A percentile compares a stretch with the other conserved stretches of the same genome.
phyloP scores from a whole-genome alignment of 2,113 vertebrate species.

The Calyptommatus sinebrachiatus region DNA sequence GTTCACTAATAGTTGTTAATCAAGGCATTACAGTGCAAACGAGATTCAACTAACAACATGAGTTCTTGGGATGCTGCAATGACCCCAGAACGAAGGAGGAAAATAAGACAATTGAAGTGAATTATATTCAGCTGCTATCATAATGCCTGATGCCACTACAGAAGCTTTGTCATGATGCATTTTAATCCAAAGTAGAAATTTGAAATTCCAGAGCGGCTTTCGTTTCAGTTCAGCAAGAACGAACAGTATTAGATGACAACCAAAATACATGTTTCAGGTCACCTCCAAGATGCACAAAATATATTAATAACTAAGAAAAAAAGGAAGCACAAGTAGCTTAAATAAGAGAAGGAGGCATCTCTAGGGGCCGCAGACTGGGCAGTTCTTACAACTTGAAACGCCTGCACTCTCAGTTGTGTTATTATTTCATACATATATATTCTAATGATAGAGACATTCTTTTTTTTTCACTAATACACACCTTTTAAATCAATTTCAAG shows the following conservation, averaged over 20 bases:
- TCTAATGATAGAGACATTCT: neutral
- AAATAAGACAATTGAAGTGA: neutral
- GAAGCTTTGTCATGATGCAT: neutral
- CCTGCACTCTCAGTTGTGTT: neutral
- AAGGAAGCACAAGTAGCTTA: neutral
- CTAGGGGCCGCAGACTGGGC: neutral
- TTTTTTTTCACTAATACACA: neutral
- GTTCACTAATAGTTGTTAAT: neutral
- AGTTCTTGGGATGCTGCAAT: neutral
- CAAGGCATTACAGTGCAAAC: neutral
- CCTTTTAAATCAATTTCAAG: neutral
- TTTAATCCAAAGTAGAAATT: slow-evolving; percentile 20
- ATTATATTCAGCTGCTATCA: neutral
- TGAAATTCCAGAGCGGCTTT: slow-evolving; percentile 15
- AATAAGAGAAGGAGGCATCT: neutral
- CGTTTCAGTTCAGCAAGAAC: slow-evolving; percentile 18
- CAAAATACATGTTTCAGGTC: slow-evolving; percentile 10
- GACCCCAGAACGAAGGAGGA: neutral
- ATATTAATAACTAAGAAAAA: slow-evolving; percentile 11
- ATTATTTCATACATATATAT: neutral
- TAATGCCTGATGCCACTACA: neutral
- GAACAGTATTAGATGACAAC: slow-evolving; percentile 4
- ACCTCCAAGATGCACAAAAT: neutral
- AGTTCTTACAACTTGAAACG: neutral
- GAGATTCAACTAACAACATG: neutral